phyloP scores from a whole-genome alignment of 2,113 vertebrate species.

The Oreochromis tanganicae region DNA sequence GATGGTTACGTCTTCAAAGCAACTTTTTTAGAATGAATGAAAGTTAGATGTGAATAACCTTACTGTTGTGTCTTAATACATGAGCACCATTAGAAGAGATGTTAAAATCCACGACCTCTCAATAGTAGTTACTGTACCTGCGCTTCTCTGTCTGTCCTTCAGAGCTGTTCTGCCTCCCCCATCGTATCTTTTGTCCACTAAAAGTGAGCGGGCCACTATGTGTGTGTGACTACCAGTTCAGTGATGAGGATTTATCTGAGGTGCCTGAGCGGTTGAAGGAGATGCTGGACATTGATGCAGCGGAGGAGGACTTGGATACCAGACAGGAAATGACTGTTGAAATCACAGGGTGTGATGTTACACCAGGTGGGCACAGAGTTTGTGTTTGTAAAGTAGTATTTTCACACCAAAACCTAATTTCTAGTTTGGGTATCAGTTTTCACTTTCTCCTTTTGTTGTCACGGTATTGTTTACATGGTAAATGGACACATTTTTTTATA shows the following conservation, averaged over 20 bases:
- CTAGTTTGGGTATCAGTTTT: not conserved
- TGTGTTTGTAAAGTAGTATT: not conserved
- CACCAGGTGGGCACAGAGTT: not conserved
- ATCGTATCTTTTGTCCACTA: slow-evolving; percentile 61
- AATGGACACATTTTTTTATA: not conserved
- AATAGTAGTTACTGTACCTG: not conserved
- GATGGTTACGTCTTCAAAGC: not conserved
- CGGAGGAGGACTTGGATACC: slow-evolving; percentile 51
- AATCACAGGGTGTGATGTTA: not conserved
- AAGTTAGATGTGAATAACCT: not conserved
- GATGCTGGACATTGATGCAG: slow-evolving; percentile 65
- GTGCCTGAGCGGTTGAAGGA: slow-evolving; percentile 68
- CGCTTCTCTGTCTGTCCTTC: not conserved
- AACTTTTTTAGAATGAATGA: not conserved
- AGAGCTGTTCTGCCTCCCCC: slow-evolving; percentile 49
- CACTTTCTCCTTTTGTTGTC: not conserved
- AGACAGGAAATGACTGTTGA: slow-evolving; percentile 47
- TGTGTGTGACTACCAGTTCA: slow-evolving; percentile 75
- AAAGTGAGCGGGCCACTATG: slow-evolving; percentile 32
- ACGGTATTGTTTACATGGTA: not conserved
- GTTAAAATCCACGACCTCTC: fast-evolving
- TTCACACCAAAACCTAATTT: not conserved
- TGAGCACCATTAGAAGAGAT: not conserved
- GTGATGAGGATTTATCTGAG: slow-evolving; percentile 60
- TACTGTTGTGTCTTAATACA: not conserved